phyloP scores from a whole-genome alignment of 2,888 invertebrate genomes.

The Drosophila borborema region DNA sequence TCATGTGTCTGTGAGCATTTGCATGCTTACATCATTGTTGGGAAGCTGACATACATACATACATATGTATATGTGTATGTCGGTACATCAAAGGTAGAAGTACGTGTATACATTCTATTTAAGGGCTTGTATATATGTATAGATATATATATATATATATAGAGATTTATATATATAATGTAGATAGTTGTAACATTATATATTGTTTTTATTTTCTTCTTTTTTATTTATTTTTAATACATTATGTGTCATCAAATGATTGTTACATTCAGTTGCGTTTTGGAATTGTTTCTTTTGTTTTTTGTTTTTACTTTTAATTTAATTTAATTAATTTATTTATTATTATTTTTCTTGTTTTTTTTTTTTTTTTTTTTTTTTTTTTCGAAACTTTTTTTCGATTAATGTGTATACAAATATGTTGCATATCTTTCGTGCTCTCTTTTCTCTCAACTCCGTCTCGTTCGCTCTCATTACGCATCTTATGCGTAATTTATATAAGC shows the following conservation, averaged over 20 bases:
- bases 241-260: slow-evolving; percentile 76
- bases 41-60: slow-evolving; percentile 37
- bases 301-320: background rate
- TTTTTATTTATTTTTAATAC: slow-evolving; percentile 47
- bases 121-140: slow-evolving; percentile 30
- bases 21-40: slow-evolving; percentile 20
- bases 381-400: slow-evolving; percentile 25
- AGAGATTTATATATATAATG: slow-evolving; percentile 23
- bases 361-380: slow-evolving; percentile 1
- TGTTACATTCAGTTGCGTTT: slow-evolving; percentile 76
- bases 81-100: slow-evolving; percentile 12
- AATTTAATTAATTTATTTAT: too few relatives aligned
- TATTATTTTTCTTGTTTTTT: background rate
- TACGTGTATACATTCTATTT: slow-evolving; percentile 33
- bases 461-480: slow-evolving; percentile 30
- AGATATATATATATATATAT: slow-evolving; percentile 20
- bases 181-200: slow-evolving; percentile 32
- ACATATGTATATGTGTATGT: slow-evolving; percentile 2
- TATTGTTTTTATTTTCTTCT: background rate
- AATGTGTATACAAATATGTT: slow-evolving; percentile 15
- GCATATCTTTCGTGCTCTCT: background rate
- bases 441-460: background rate
- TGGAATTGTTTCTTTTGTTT: slow-evolving; percentile 39
- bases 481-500: slow-evolving; percentile 6
- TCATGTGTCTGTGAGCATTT: slow-evolving; percentile 22